A percentile compares a stretch with the other conserved stretches of the same genome.
phyloP scores from a whole-genome alignment of 2,888 invertebrate genomes.

The Tubulanus polymorphus region DNA sequence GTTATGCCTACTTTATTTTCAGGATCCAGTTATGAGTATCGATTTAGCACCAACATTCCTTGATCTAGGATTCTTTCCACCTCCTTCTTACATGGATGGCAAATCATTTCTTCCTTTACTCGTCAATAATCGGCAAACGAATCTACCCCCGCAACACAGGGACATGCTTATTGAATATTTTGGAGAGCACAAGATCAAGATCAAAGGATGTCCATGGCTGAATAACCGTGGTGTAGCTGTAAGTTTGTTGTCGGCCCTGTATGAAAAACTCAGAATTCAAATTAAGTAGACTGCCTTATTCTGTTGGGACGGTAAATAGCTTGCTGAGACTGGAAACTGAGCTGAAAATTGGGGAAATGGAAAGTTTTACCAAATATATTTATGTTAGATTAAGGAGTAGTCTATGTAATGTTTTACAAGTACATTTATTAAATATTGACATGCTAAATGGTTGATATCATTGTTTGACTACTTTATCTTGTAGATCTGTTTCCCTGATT shows the following conservation, averaged over 20 bases:
- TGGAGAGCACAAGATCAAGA: constrained; percentile 66
- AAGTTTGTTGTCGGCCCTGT: constrained; percentile 55
- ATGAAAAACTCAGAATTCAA: not conserved
- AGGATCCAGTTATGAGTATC: constrained; percentile 68
- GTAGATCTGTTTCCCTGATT: constrained; percentile 65
- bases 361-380: too few relatives aligned
- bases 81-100: constrained; percentile 64
- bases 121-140: constrained; percentile 16
- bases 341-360: too few relatives aligned
- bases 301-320: not conserved
- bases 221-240: constrained; percentile 63
- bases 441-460: constrained; percentile 62
- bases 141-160: too few relatives aligned
- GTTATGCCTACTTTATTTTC: constrained; percentile 33
- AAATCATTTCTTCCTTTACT: constrained; percentile 56
- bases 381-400: too few relatives aligned
- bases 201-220: constrained; percentile 65
- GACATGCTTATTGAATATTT: constrained; percentile 75
- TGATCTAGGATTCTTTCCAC: constrained; percentile 62
- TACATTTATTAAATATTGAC: not conserved
- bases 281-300: not conserved
- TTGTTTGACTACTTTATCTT: constrained; percentile 57
- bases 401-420: not conserved
- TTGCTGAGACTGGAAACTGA: too few relatives aligned
- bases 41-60: constrained; percentile 82